Evolutionary conservation across 2,888 invertebrate genomes (phyloP).

Genomic region (Tetheella fluctuosa): DNA sequence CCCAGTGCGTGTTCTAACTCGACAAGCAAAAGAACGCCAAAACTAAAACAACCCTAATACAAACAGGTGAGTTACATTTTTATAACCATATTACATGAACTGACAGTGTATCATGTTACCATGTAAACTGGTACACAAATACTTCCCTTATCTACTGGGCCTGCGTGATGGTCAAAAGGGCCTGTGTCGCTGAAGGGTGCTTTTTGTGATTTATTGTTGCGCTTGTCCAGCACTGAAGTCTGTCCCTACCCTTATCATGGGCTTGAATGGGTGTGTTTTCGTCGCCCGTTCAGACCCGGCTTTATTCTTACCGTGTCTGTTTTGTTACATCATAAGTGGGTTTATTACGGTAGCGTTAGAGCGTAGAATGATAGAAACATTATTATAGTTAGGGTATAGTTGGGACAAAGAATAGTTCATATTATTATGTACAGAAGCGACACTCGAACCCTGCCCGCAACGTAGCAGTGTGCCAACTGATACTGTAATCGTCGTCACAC

Average conservation of each 20-base stretch:
- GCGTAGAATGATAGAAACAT: background rate
- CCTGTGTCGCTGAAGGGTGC: slow-evolving; percentile 20
- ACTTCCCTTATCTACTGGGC: background rate
- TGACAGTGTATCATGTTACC: background rate
- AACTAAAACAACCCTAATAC: too few relatives aligned
- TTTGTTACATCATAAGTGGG: background rate
- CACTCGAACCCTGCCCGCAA: too few relatives aligned
- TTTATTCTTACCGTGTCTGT: slow-evolving; percentile 11
- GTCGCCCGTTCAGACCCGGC: background rate
- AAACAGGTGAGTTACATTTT: background rate
- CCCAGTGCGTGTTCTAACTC: background rate
- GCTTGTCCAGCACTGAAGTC: slow-evolving; percentile 24
- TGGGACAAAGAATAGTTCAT: too few relatives aligned
- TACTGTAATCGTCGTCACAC: too few relatives aligned
- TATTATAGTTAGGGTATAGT: background rate
- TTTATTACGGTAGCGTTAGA: slow-evolving; percentile 2
- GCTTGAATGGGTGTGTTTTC: slow-evolving; percentile 1
- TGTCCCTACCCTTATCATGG: slow-evolving; percentile 21
- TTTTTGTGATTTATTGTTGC: slow-evolving; percentile 31
- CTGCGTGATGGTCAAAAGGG: slow-evolving; percentile 20
- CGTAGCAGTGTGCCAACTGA: too few relatives aligned
- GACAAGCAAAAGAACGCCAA: background rate
- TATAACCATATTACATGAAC: background rate
- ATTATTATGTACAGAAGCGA: too few relatives aligned
- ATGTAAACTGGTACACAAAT: slow-evolving; percentile 1